Percentiles rank a stretch among this genome's conserved stretches.
Evolutionary conservation across 1,140 invertebrate species (phyloP).

Genomic region (Caerostris extrusa): DNA sequence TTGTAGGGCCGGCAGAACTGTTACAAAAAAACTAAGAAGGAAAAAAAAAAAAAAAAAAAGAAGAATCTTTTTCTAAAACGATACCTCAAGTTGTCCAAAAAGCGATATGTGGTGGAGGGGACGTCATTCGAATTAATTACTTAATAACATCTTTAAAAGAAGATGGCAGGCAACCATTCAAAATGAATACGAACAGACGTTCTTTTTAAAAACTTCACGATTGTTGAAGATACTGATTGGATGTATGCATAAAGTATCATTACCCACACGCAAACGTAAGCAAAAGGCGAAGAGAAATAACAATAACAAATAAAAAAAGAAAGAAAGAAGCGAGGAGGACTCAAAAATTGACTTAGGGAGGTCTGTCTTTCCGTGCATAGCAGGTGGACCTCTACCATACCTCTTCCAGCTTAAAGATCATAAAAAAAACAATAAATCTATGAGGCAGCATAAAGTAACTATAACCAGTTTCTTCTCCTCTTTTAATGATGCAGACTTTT

Average conservation of each 20-base stretch:
- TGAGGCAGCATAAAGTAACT: conserved; percentile 50
- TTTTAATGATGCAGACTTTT: conserved; percentile 65
- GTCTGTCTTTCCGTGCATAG: conserved; percentile 2
- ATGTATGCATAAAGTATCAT: conserved; percentile 58
- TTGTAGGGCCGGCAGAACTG: background rate
- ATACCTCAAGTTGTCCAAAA: conserved; percentile 15
- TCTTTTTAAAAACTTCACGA: conserved; percentile 49
- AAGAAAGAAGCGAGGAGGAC: background rate
- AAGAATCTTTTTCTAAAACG: background rate
- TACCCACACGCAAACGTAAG: conserved; percentile 42
- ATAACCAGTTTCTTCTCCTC: conserved; percentile 64
- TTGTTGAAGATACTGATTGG: conserved; percentile 65
- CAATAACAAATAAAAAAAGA: background rate
- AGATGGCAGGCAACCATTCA: background rate
- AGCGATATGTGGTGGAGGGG: background rate
- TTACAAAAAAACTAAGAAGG: background rate
- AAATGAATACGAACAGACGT: conserved; percentile 24
- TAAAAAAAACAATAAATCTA: conserved; percentile 58
- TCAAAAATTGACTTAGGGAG: conserved; percentile 50
- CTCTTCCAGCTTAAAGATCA: background rate
- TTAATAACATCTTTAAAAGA: conserved; percentile 66
- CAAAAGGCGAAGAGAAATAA: background rate
- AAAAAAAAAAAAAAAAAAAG: background rate
- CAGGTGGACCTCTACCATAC: conserved; percentile 51
- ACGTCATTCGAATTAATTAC: conserved; percentile 64